Evolutionary conservation across 2,113 vertebrate genomes (phyloP).

Genomic region (Pluvianellus socialis): DNA sequence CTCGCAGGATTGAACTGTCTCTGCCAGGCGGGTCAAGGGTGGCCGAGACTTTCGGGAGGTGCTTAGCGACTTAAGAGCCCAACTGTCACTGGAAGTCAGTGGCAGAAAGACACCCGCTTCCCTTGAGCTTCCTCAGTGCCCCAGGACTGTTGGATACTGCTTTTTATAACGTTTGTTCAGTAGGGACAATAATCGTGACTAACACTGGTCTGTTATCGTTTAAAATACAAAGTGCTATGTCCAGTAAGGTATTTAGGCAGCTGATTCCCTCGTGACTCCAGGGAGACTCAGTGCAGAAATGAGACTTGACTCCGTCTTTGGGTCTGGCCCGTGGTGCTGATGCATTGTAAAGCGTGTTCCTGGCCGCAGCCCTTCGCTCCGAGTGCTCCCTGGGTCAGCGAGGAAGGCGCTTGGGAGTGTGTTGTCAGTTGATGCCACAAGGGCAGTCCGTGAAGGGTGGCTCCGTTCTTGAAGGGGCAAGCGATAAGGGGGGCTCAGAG

Average conservation of each 20-base stretch:
- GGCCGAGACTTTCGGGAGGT: neutral
- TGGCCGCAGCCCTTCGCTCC: neutral
- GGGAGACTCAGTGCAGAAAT: neutral
- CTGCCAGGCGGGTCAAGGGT: accelerated
- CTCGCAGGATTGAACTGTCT: neutral
- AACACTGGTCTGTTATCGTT: neutral
- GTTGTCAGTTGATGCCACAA: neutral
- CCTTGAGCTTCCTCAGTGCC: neutral
- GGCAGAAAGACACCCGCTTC: neutral
- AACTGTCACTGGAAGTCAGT: neutral
- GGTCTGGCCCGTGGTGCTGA: neutral
- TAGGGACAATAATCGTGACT: neutral
- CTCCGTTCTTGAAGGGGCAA: neutral
- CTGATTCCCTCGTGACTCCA: neutral
- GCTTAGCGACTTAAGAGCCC: neutral
- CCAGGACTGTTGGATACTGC: neutral
- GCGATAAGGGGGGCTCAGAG: neutral
- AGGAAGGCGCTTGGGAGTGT: neutral
- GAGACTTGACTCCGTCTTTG: neutral
- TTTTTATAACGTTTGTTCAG: neutral
- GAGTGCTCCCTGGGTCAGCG: accelerated
- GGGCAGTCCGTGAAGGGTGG: neutral
- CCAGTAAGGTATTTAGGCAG: neutral
- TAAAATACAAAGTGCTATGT: neutral
- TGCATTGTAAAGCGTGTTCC: accelerated